These are phyloP conservation scores for Shinisaurus crocodilurus DNA, from an alignment of 2,113 vertebrate species.

Conservation along the genomic window DNA sequence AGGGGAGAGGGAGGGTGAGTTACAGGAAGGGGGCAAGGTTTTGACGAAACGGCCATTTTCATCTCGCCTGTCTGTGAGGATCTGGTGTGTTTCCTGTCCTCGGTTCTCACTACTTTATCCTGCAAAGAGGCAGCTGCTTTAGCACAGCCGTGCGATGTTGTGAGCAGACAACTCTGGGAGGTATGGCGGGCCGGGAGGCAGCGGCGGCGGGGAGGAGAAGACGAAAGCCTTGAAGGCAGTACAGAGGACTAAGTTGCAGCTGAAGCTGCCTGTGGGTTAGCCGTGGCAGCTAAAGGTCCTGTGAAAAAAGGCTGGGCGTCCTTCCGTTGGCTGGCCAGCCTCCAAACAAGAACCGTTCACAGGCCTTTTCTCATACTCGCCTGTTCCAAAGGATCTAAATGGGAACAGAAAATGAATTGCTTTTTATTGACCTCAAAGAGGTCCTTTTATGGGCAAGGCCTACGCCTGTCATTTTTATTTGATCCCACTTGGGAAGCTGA, in stretches of 20 bases:
- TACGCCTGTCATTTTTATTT: conserved; percentile 69
- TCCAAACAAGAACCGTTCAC: conserved; percentile 76
- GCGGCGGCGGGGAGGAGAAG: conserved; percentile 15
- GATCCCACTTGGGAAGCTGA: conserved; percentile 70
- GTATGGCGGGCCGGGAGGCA: neutral
- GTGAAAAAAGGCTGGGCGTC: conserved; percentile 75
- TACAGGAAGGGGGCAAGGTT: neutral
- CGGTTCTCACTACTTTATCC: conserved; percentile 69
- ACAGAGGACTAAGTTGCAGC: conserved; percentile 20
- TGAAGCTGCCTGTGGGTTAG: conserved; percentile 64
- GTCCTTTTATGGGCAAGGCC: conserved; percentile 80
- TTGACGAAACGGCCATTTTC: conserved; percentile 48
- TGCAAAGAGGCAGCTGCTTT: conserved; percentile 64
- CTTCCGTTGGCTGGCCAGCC: conserved; percentile 67
- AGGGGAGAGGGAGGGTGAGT: neutral
- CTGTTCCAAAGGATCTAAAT: conserved; percentile 68
- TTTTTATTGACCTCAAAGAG: conserved; percentile 78
- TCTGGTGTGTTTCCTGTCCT: conserved; percentile 70
- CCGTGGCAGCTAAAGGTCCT: conserved; percentile 75
- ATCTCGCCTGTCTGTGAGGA: conserved; percentile 34
- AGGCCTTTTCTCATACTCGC: conserved; percentile 82
- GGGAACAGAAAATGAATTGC: conserved; percentile 74
- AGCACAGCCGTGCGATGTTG: conserved; percentile 30
- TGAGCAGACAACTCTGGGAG: conserved; percentile 25
- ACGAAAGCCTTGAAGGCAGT: conserved; percentile 26